Conservation (phyloP, 1,140 invertebrate genomes). For the Aphaenogaster floridana region DNA sequence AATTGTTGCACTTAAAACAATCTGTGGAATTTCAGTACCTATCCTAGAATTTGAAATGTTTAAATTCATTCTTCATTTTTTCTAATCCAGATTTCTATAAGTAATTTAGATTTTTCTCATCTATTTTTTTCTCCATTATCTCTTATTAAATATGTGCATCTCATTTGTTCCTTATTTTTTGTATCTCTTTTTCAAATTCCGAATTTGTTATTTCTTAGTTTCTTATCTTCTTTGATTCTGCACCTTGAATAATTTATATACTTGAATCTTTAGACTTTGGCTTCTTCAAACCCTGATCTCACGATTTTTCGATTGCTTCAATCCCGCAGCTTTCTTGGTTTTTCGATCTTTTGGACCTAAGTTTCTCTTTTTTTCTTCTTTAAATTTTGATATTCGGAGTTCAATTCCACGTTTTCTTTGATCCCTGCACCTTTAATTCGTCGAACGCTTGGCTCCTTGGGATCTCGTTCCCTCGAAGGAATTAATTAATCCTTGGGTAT, state of each 20-base stretch:
- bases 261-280: neutral
- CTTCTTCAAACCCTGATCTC: conserved; percentile 3
- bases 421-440: conserved; percentile 31
- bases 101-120: neutral
- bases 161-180: neutral
- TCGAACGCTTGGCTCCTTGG: conserved; percentile 29
- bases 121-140: neutral
- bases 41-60: neutral
- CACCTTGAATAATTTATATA: conserved; percentile 27
- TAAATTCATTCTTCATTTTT: neutral
- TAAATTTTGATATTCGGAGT: neutral
- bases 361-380: neutral
- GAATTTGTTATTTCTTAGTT: neutral
- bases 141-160: conserved; percentile 7
- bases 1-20: neutral
- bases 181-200: neutral
- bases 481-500: conserved; percentile 65
- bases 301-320: conserved; percentile 28
- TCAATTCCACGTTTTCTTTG: conserved; percentile 26
- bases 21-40: neutral
- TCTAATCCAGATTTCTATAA: neutral
- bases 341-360: neutral
- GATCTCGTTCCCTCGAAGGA: conserved; percentile 41
- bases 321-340: neutral
- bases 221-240: neutral